Base-by-base conservation (phyloP, 2,113 vertebrate species). In the Myxocyprinus asiaticus region DNA sequence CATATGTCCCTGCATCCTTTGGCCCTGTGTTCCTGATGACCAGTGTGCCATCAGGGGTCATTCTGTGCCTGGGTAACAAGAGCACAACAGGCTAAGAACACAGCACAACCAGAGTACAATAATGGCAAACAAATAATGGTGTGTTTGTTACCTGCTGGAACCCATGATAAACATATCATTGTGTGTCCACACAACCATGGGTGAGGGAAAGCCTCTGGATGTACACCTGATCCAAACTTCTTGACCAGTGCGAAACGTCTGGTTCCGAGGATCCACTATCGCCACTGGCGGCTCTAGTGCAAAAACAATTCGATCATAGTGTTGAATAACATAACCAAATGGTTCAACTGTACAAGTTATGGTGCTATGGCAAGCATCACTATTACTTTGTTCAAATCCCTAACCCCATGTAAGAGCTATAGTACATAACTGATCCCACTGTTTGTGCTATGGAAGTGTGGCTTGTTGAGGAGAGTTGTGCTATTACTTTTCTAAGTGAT, bases 191-290 rank as follows among this genome's bases (percentile, higher is more conserved):
- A 95, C 87, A 2, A 96, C 74, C 1, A 90, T 92, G 0, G 98
- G 96, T 17, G 91, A 87, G 9, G 97, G 98, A 84, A 95, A 94
- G 53, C 97, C 97, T 0, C 87, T 93, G 75, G 93, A 93, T 4
- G 92, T 94, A 76, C 98, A 99, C 58, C 90, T 91, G 85, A 99
- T 94, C 83, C 93, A 93, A n/a, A 96, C 93, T 75, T 98, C 94
- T 47, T 94, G 94, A 64, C 95, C 96, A 62, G 85, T 86, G 4
- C 77, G 93, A 70, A 98, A 99, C 43, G 95, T 96, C 84, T 97
- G 94, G 84, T 97, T 96, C 77, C 66, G 91, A 0, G 98, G 96
- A 22, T 93, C 92, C n/a, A 98, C 87, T 0, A 87, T 92, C 80
- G 95, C 95, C 69, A 84, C 91, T 1, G 98, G 97, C 0, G 87